phyloP scores from a whole-genome alignment of 37 sponge, comb jelly and placozoan species.

The Lycopodina hypogea region DNA sequence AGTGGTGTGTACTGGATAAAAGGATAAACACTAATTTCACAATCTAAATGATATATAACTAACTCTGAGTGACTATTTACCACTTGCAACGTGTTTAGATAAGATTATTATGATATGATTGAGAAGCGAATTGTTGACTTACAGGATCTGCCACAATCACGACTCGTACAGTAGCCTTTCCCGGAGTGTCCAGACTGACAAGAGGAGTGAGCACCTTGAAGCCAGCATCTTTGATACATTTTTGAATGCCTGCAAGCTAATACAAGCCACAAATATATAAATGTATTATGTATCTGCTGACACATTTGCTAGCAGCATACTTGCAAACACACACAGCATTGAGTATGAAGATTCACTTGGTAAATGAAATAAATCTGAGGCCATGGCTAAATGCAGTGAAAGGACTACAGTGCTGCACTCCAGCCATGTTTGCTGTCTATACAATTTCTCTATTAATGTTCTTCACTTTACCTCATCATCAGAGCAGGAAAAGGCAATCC shows the following conservation, averaged over 20 bases:
- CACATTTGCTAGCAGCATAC: not conserved
- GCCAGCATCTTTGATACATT: slow-evolving; percentile 32
- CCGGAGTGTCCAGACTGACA: slow-evolving; percentile 82
- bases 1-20: no score
- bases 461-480: slow-evolving; percentile 28
- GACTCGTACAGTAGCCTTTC: slow-evolving; percentile 81
- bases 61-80: no score
- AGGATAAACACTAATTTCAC: no score
- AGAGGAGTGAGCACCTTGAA: slow-evolving; percentile 72
- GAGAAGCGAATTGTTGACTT: slow-evolving; percentile 10
- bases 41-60: no score
- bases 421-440: no score
- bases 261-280: not conserved
- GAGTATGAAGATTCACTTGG: no score
- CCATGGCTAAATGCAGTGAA: no score
- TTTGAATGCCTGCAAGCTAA: slow-evolving; percentile 56
- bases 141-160: slow-evolving; percentile 84
- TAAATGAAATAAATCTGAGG: no score
- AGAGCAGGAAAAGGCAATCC: slow-evolving; percentile 82
- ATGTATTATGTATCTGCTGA: not conserved
- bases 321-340: not conserved
- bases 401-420: no score
- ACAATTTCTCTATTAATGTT: no score
- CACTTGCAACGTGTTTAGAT: no score
- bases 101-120: no score